A percentile compares a stretch with the other conserved stretches of the same genome.
Conservation (phyloP, 2,113 vertebrate genomes). For the Hoplias malabaricus region DNA sequence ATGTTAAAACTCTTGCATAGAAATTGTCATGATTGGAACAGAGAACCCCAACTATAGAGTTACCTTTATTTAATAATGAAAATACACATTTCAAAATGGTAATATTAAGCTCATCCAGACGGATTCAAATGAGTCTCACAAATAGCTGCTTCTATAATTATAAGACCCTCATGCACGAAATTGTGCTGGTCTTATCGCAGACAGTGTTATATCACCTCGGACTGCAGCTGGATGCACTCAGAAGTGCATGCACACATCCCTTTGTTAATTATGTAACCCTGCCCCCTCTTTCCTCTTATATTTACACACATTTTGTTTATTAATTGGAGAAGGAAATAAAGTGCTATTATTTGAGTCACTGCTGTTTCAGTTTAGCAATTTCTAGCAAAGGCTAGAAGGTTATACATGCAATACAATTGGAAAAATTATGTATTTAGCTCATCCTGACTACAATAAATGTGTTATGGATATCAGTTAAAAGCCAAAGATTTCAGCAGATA, state of each 20-base stretch:
- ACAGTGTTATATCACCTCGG: neutral
- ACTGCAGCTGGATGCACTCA: neutral
- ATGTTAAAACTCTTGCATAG: too few species aligned
- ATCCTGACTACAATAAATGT: too few species aligned
- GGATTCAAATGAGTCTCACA: neutral
- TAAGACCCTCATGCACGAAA: neutral
- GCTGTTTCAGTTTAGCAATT: too few species aligned
- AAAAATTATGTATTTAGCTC: too few species aligned
- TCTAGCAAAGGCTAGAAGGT: too few species aligned
- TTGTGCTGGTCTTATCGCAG: neutral
- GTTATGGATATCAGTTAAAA: too few species aligned
- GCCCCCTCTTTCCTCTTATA: neutral
- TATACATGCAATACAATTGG: too few species aligned
- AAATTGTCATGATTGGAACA: too few species aligned
- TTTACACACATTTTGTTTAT: neutral
- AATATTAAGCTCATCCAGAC: neutral
- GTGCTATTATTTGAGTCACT: too few species aligned
- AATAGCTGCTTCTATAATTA: neutral
- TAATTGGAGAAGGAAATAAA: neutral
- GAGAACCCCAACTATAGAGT: too few species aligned
- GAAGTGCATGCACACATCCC: neutral
- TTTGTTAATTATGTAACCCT: neutral
- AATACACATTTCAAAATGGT: neutral
- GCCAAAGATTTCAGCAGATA: too few species aligned
- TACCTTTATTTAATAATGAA: neutral